These are phyloP conservation scores for Philotrypesis tridentata DNA, from an alignment of 1,140 invertebrate species.

Conservation along the genomic window DNA sequence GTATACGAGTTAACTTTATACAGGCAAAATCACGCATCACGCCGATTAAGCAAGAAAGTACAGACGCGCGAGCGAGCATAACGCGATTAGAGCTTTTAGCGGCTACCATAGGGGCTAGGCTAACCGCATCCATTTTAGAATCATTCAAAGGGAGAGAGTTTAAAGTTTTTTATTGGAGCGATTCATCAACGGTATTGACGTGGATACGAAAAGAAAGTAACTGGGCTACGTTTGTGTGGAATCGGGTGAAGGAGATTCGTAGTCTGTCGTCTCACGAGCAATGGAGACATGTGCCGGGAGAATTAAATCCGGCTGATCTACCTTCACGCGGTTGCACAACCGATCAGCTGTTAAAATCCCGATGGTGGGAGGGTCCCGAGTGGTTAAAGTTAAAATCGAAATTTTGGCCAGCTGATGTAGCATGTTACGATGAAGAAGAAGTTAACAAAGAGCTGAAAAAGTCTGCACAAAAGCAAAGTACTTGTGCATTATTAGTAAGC, in stretches of 20 bases:
- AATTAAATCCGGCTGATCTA: background rate
- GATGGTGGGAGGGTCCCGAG: background rate
- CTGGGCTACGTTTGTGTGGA: background rate
- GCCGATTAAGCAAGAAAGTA: background rate
- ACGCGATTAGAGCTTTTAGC: constrained; percentile 52
- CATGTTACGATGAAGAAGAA: constrained; percentile 39
- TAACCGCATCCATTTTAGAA: background rate
- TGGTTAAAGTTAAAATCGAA: background rate
- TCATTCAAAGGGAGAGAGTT: background rate
- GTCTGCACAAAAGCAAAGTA: background rate
- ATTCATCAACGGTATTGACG: background rate
- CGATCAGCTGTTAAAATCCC: background rate
- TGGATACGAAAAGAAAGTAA: background rate
- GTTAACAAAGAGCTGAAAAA: constrained; percentile 49
- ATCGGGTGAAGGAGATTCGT: background rate
- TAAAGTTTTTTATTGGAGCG: background rate
- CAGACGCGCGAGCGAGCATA: constrained; percentile 22
- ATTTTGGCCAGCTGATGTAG: background rate
- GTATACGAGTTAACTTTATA: constrained; percentile 16
- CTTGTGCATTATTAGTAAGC: background rate
- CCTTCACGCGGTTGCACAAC: background rate
- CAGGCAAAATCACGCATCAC: constrained; percentile 42
- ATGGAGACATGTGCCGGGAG: constrained; percentile 10
- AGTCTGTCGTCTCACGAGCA: background rate
- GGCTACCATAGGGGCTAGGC: constrained; percentile 37